Evolutionary conservation across 2,113 vertebrate genomes (phyloP).

Genomic region (Caretta caretta): DNA sequence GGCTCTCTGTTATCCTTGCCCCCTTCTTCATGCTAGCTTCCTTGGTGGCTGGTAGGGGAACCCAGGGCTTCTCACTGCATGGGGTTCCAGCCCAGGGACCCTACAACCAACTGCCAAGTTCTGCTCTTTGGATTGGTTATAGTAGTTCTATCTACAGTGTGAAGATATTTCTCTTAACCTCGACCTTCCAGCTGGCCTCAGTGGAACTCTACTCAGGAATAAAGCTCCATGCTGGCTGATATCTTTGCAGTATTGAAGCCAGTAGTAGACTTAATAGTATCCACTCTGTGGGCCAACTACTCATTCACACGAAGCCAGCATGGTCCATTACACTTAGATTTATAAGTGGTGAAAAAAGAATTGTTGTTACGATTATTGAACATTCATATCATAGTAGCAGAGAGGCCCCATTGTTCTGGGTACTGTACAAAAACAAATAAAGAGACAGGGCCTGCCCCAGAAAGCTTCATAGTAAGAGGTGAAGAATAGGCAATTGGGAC

Average conservation of each 20-base stretch:
- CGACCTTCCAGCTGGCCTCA: background rate
- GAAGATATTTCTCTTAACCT: background rate
- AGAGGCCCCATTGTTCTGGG: background rate
- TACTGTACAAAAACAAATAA: background rate
- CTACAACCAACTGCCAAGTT: background rate
- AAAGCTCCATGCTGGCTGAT: background rate
- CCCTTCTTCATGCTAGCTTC: background rate
- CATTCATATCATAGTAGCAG: background rate
- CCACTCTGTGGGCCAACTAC: background rate
- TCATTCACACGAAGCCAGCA: background rate
- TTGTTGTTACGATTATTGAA: background rate
- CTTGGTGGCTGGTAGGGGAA: no score
- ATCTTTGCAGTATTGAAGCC: background rate
- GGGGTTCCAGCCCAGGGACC: background rate
- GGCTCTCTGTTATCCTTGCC: background rate
- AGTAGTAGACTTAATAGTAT: background rate
- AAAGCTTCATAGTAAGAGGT: background rate
- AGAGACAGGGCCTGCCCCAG: background rate
- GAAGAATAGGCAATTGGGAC: background rate
- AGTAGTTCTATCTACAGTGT: background rate
- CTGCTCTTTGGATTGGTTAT: background rate
- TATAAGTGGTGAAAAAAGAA: background rate
- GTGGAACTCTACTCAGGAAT: background rate
- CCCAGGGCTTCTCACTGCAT: background rate
- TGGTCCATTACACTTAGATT: background rate